Evolutionary conservation across 2,797 vertebrate genomes (phyloP).

Genomic region (Hypotaenidia okinawae): DNA sequence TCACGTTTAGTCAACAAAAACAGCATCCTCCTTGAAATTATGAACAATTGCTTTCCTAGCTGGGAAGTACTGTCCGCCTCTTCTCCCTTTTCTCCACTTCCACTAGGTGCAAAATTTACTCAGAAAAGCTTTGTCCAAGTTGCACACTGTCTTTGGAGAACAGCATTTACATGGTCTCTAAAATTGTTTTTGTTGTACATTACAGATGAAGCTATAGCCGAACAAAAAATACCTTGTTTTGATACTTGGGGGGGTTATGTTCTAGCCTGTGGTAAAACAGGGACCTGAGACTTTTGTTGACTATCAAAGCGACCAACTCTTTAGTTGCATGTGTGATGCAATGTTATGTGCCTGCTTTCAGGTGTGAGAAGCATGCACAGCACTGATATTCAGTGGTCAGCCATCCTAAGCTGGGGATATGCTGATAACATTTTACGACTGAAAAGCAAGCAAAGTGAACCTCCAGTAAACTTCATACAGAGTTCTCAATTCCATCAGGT

Average conservation of each 20-base stretch:
- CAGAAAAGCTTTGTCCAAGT: neutral
- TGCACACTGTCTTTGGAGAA: neutral
- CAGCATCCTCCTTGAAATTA: neutral
- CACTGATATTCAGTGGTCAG: slow-evolving; percentile 98
- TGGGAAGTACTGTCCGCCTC: neutral
- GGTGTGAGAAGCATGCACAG: slow-evolving; percentile 99
- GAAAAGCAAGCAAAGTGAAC: slow-evolving; percentile 98
- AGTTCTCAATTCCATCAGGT: slow-evolving; percentile 96
- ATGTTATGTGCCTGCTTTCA: slow-evolving; percentile 38
- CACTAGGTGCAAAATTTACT: neutral
- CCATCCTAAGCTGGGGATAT: slow-evolving; percentile 99
- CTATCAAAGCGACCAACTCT: neutral
- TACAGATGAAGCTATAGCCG: neutral
- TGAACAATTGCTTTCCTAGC: neutral
- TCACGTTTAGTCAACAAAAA: neutral
- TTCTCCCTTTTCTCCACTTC: neutral
- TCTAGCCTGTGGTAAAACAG: neutral
- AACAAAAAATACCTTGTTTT: neutral
- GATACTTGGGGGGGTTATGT: fast-evolving
- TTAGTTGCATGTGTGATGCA: neutral
- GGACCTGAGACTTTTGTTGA: neutral
- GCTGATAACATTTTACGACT: slow-evolving; percentile 93
- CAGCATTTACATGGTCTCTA: neutral
- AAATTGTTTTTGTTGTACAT: neutral
- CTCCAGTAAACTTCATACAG: slow-evolving; percentile 96